Evolutionary conservation across 2,888 invertebrate species (phyloP).

Genomic region (Brachypalpus laphriformis): DNA sequence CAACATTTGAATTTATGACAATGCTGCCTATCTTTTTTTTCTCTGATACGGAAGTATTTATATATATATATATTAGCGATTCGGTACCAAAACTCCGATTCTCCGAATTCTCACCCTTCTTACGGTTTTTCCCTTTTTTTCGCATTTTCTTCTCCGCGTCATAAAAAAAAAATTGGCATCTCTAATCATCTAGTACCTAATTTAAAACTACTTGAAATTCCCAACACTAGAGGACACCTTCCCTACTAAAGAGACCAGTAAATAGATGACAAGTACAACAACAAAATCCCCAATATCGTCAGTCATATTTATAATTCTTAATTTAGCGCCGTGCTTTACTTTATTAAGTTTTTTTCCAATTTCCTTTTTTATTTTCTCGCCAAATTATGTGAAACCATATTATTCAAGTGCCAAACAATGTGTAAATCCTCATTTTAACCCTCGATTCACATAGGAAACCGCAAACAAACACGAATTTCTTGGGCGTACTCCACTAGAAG

Average conservation of each 20-base stretch:
- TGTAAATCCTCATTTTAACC: neutral
- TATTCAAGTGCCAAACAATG: constrained; percentile 13
- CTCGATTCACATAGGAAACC: constrained; percentile 34
- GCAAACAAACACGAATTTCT: constrained; percentile 32
- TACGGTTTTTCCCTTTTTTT: too few species aligned
- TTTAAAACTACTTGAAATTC: too few species aligned
- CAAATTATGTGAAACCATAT: constrained; percentile 10
- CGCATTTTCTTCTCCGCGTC: too few species aligned
- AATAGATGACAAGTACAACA: constrained; percentile 46
- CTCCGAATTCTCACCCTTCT: too few species aligned
- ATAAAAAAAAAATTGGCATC: neutral
- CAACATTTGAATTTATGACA: too few species aligned
- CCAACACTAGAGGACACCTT: constrained; percentile 20
- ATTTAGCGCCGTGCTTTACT: constrained; percentile 44
- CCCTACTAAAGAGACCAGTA: neutral
- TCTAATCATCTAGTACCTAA: too few species aligned
- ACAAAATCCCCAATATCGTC: constrained; percentile 28
- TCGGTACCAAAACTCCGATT: too few species aligned
- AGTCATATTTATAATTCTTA: constrained; percentile 45
- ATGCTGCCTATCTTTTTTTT: too few species aligned
- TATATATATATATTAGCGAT: too few species aligned
- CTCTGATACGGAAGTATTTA: too few species aligned
- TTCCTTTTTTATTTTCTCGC: constrained; percentile 23
- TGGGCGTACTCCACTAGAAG: constrained; percentile 61
- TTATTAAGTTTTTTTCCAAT: constrained; percentile 43